phyloP scores from a whole-genome alignment of 2,888 invertebrate species.

The Caenorhabditis angaria region DNA sequence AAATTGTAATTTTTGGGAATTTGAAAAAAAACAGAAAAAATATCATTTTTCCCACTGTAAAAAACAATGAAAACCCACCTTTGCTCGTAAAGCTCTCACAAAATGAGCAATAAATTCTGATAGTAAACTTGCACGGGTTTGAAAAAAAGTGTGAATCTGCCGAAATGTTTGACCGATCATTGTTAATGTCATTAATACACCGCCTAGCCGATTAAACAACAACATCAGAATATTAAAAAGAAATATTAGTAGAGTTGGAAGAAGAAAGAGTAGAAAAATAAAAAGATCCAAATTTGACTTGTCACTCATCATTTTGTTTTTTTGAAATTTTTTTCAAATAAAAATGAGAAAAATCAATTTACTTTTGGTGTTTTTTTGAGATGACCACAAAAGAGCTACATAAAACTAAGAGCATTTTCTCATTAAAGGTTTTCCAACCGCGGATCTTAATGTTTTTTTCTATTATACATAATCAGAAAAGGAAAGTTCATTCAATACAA shows the following conservation, averaged over 20 bases:
- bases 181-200: background rate
- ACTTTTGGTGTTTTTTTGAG: too few species aligned
- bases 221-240: background rate
- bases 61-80: background rate
- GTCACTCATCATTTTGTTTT: background rate
- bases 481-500: background rate
- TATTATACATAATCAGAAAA: background rate
- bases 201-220: background rate
- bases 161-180: background rate
- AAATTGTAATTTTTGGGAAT: too few species aligned
- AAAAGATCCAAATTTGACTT: slow-evolving; percentile 1
- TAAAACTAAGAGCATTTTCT: background rate
- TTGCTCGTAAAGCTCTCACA: background rate
- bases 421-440: background rate
- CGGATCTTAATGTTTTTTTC: background rate
- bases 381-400: too few species aligned
- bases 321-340: too few species aligned
- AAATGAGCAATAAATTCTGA: background rate
- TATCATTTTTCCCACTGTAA: background rate
- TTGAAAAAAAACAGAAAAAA: background rate
- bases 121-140: background rate
- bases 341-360: too few species aligned
- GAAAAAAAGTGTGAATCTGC: background rate
- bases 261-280: background rate
- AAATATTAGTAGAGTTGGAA: background rate